Evolutionary conservation across 2,797 vertebrate species (phyloP), one percentile per base, ranked within the genome.

Genomic region (Falco rusticolus): DNA sequence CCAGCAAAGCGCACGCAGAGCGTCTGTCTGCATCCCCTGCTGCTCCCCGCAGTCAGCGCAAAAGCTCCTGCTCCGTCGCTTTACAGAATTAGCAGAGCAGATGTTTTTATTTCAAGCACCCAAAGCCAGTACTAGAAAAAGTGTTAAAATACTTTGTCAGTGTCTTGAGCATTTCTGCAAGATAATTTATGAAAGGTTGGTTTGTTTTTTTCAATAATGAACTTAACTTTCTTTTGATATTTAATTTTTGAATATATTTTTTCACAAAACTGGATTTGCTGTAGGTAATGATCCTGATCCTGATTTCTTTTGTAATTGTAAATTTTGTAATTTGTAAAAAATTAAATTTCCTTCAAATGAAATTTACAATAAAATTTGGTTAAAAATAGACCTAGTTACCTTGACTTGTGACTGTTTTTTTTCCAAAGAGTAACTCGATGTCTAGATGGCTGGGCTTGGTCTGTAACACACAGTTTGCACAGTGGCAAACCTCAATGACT

Each of bases 211-310:
- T 28, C 80, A 89, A 16, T 77, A 75, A 94, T 94, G 92, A 96
- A 97, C 53, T 92, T 87, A 65, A 83, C 64, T 95, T 89, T 72
- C 96, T 96, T 97, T 97, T 97, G 94, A 94, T 97, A 97, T 96
- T 97, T 97, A 96, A 96, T 90, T 94, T 93, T 94, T 95, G 96
- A 94, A 93, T 97, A 87, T 97, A 96, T 97, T 96, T 97, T 97
- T 97, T 97, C 96, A 97, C 93, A 85, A 69, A 90, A 90, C 76
- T 54, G 82, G 64, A 91, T n/a, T 80, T 95, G 84, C 87, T 94
- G 91, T 89, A 85, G 93, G 74, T 84, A 64, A 83, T 90, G 56
- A 89, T 89, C 51, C 26, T 75, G 61, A 81, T 47, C 45, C 43
- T 33, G 59, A 83, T 90, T 78, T 78, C 45, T 94, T 96, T 96